Conservation (phyloP, 1,140 invertebrate species). For the Ptiloglossa arizonensis region DNA sequence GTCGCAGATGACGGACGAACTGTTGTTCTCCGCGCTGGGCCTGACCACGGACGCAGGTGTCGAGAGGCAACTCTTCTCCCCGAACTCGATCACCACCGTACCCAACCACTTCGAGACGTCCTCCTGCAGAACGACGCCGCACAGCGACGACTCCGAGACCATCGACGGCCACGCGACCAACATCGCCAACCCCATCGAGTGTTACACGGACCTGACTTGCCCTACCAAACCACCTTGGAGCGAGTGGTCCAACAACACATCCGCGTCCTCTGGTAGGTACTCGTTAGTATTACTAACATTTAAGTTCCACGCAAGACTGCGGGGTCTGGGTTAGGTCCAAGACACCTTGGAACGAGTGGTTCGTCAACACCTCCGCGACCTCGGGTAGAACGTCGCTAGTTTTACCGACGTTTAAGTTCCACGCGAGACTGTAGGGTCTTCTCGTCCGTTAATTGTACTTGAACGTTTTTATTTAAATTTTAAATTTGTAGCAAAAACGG, state of each 20-base stretch:
- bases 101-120: conserved; percentile 72
- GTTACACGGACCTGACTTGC: conserved; percentile 74
- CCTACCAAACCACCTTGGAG: conserved; percentile 75
- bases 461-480: no score
- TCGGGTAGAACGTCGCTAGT: no score
- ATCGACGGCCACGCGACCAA: conserved; percentile 61
- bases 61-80: conserved; percentile 64
- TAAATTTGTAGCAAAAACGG: no score
- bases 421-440: no score
- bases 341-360: no score
- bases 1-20: conserved; percentile 77
- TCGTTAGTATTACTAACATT: background rate
- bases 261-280: conserved; percentile 53
- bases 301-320: no score
- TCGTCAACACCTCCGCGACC: no score
- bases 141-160: conserved; percentile 68
- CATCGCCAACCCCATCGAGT: conserved; percentile 59
- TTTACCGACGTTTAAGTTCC: no score
- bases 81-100: conserved; percentile 41
- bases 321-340: no score
- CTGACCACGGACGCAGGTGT: conserved; percentile 68
- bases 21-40: conserved; percentile 77
- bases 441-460: no score
- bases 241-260: conserved; percentile 72
- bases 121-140: conserved; percentile 65